Base-by-base conservation (phyloP, 1,140 invertebrate species). In the Venustaconcha ellipsiformis region DNA sequence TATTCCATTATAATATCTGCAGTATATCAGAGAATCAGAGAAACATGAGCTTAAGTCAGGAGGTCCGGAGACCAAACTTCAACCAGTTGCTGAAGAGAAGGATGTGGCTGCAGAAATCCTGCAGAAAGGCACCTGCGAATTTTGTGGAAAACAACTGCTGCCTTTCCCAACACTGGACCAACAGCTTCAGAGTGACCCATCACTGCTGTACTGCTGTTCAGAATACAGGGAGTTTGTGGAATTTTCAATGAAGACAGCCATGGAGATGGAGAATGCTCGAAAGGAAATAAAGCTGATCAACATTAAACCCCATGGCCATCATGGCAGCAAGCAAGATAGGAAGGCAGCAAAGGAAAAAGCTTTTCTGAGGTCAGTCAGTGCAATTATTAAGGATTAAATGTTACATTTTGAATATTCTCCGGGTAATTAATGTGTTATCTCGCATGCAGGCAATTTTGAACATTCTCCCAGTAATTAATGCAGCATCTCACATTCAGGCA, bases 201-300 rank as follows among this genome's bases (percentile, higher is more conserved):
- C 88, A 18, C 77, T 83, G 57, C 71, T 90, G 57, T 89, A 89
- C 74, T 90, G 89, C 70, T 90, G 89, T 80, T 85, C 86, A 57
- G 80, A 86, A 11, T 90, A 89, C 70, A 72, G 83, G 2, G 86
- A 90, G 57, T 89, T 89, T 80, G 85, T 90, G 4, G 78, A 88
- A 57, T 86, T 82, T 77, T 82, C 86, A 4, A 80, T 82, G 14
- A 81, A 73, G 37, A 77, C 79, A 23, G 75, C 82, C 15, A 74
- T 64, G 66, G 74, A 74, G 14, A 72, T 87, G 70, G 86, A 84
- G 58, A 80, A 87, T 56, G 70, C 79, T 18, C 80, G 72, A 65
- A 78, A 78, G 17, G 72, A 80, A 60, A 79, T 79, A 20, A 80
- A 86, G 70, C 73, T 82, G 67, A 89, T 89, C 68, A 81, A 80